These are phyloP conservation scores for Neodiprion fabricii DNA, from an alignment of 1,140 invertebrate genomes.

Conservation along the genomic window DNA sequence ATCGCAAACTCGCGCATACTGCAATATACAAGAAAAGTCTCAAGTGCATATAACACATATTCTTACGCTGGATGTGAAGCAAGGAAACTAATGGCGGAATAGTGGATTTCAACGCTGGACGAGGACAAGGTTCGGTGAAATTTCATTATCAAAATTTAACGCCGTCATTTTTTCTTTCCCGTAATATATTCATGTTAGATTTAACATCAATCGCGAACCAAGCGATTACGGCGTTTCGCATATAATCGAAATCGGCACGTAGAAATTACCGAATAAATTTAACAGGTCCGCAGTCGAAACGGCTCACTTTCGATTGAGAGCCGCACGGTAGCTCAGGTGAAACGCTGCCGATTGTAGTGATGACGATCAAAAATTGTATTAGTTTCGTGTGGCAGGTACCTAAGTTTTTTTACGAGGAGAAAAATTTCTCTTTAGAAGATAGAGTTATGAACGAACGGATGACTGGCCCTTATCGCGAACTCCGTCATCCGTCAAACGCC, in stretches of 20 bases:
- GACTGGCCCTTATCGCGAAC: too few relatives aligned
- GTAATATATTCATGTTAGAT: neutral
- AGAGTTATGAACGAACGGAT: too few relatives aligned
- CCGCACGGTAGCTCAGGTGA: neutral
- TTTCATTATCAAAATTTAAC: neutral
- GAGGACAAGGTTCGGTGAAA: neutral
- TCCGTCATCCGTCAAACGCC: too few relatives aligned
- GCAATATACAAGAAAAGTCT: neutral
- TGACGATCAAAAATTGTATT: too few relatives aligned
- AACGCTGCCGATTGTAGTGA: neutral
- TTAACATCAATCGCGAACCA: neutral
- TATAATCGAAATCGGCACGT: too few relatives aligned
- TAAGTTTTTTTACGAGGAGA: too few relatives aligned
- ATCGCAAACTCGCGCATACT: too few relatives aligned
- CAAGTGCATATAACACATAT: neutral
- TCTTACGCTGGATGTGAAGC: neutral
- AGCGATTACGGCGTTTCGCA: too few relatives aligned
- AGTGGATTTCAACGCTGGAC: constrained; percentile 7
- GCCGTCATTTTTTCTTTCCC: neutral
- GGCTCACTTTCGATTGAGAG: neutral
- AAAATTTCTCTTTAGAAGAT: too few relatives aligned
- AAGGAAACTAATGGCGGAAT: constrained; percentile 7
- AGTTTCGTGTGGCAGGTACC: too few relatives aligned
- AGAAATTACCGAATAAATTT: too few relatives aligned
- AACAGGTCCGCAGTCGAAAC: neutral